Evolutionary conservation across 1,140 invertebrate species (phyloP), one percentile per base, ranked within the genome.

Genomic region (Drosophila yakuba): DNA sequence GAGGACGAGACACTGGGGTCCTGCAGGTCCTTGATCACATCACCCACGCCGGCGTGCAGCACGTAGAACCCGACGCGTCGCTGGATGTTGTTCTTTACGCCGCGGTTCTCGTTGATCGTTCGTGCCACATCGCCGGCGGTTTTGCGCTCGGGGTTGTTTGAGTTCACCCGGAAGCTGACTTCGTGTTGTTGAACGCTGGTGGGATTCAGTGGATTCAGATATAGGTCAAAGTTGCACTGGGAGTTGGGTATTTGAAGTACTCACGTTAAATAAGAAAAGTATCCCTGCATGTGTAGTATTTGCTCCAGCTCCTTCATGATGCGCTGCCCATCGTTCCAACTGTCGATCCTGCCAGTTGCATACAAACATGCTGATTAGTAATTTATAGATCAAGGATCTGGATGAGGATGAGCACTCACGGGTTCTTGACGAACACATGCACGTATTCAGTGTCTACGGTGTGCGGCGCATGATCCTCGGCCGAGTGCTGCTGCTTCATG

Each of bases 151-250:
- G 92, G 92, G 68, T 97, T 97, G 56, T 97, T 97, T 62, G 94
- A 94, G 60, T 94, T 93, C 11, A 98, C 96, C 94, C 95, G 96
- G 92, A 98, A 98, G 5, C 96, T 96, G 4, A 98, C 95, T 93
- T 97, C 95, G 59, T 95, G 95, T 23, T 93, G 93, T 67, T 96
- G 95, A 68, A 97, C 95, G 59, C 96, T 96, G 10, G 41, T 1
- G 5, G 3, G 20, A 1, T 11, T 2, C 8, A 8, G 7, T 20
- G 14, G 8, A 17, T 17, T 17, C 17, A 17, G 25, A 1, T 10
- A n/a, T 23, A 7, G 12, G 28, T 5, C 1, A 25, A 0, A 5
- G 25, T 0, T 25, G 23, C 23, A 25, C 4, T 11, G 0, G n/a
- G n/a, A n/a, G n/a, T n/a, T n/a, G n/a, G 32, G 10, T 11, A 0